Percentiles rank a stretch among this genome's conserved stretches.
phyloP scores from a whole-genome alignment of 2,888 invertebrate genomes.

The Idaea biselata region DNA sequence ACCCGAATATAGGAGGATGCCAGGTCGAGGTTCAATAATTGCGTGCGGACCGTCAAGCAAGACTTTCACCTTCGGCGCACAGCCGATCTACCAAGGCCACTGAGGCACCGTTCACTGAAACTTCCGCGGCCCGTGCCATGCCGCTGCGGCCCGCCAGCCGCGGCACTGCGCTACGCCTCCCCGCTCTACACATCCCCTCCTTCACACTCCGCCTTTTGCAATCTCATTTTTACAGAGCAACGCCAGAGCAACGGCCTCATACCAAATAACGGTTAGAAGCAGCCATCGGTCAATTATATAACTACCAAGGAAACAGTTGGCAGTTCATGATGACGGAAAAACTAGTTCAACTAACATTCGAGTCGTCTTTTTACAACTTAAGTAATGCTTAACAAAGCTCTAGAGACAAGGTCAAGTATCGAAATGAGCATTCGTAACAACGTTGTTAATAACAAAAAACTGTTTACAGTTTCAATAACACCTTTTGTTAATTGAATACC shows the following conservation, averaged over 20 bases:
- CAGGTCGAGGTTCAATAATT: conserved; percentile 75
- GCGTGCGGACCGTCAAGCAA: conserved; percentile 61
- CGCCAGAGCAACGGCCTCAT: conserved; percentile 49
- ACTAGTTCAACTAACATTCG: conserved; percentile 29
- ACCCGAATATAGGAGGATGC: conserved; percentile 66
- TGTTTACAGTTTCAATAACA: conserved; percentile 35
- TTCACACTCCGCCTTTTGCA: conserved; percentile 47
- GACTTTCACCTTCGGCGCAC: conserved; percentile 78
- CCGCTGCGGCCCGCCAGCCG: conserved; percentile 19
- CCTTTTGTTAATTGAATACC: conserved; percentile 52
- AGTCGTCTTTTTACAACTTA: conserved; percentile 6
- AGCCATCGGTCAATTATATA: conserved; percentile 46
- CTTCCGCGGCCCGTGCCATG: conserved; percentile 54
- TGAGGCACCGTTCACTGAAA: conserved; percentile 65
- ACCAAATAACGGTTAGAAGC: conserved; percentile 44
- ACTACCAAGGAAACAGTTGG: conserved; percentile 37
- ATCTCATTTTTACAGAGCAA: conserved; percentile 57
- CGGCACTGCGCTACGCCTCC: conserved; percentile 32
- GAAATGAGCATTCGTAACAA: conserved; percentile 15
- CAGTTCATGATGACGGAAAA: conserved; percentile 33
- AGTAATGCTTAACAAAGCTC: background rate
- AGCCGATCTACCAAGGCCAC: conserved; percentile 68
- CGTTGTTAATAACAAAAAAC: conserved; percentile 33
- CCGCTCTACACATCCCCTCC: conserved; percentile 26
- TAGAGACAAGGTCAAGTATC: conserved; percentile 30